These are phyloP conservation scores for Euproctis similis DNA, from an alignment of 2,888 invertebrate species.

Conservation along the genomic window DNA sequence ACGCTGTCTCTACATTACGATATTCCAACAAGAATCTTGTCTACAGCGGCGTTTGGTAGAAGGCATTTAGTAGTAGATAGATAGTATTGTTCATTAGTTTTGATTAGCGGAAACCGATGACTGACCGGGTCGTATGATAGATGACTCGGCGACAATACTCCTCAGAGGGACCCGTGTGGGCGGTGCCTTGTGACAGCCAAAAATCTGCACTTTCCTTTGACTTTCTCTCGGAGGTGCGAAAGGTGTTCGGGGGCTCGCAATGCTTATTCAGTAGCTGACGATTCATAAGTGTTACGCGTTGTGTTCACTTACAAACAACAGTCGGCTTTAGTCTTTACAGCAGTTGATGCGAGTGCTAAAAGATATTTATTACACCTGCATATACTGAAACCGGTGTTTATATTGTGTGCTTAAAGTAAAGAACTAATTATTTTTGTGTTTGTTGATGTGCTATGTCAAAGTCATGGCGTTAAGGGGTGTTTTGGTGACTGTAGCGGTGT, in stretches of 20 bases:
- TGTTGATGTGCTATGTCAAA: conserved; percentile 52
- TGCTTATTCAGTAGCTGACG: conserved; percentile 71
- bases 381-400: conserved; percentile 46
- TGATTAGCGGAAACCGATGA: conserved; percentile 43
- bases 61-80: conserved; percentile 17
- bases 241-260: conserved; percentile 68
- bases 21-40: conserved; percentile 2
- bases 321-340: conserved; percentile 28
- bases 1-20: too few relatives aligned
- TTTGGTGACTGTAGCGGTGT: conserved; percentile 47
- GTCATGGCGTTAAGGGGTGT: conserved; percentile 47
- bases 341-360: conserved; percentile 47
- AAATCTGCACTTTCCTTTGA: conserved; percentile 74
- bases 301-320: conserved; percentile 51
- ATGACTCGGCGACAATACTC: conserved; percentile 67
- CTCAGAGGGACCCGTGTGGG: conserved; percentile 68
- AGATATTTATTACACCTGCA: conserved; percentile 73
- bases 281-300: conserved; percentile 70
- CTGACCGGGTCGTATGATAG: conserved; percentile 41
- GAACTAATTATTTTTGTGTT: conserved; percentile 30
- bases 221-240: conserved; percentile 75
- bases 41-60: conserved; percentile 10
- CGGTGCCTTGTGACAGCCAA: conserved; percentile 67
- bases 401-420: conserved; percentile 37
- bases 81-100: conserved; percentile 48